Evolutionary conservation across 2,888 invertebrate genomes (phyloP), one percentile per base, ranked within the genome.

Genomic region (Chymomyza amoena): DNA sequence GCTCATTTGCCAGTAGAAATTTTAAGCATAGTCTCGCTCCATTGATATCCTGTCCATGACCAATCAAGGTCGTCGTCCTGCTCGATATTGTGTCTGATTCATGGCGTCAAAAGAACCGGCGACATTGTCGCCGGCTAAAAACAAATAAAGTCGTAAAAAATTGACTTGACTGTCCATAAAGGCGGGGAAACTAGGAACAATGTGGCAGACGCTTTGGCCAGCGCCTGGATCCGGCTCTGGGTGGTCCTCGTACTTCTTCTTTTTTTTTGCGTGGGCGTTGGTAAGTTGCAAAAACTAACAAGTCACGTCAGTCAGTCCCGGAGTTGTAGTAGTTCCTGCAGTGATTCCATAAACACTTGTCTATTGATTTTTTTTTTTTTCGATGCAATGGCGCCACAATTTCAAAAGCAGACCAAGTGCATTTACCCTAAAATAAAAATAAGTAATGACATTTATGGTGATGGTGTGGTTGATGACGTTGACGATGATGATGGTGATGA

Each of bases 351-450:
- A 45, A 13, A 45, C 39, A 13, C 39, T 54, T 20, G 51, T 76
- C 83, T 84, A 87, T 83, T 84, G 87, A 83, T 83, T 83, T 80
- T 80, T 66, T 28, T 69, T 63, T 78, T 63, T 71, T 50, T 61
- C 61, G 60, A 39, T 52, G 54, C 45, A 54, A 54, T 54, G 61
- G 60, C 28, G 25, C 62, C 80, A 15, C 39, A 13, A 45, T 45
- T 45, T 3, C 10, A 13, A 45, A 45, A 45, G 13, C 39, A 45
- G 39, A 45, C 39, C 39, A 45, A 86, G 81, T 86, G 77, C 87
- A 83, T 85, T 81, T 86, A 85, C 76, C 78, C 85, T 75, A 70
- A 52, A 28, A 32, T 32, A 32, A 32, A 57, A 10, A 66, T 70
- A 75, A 70, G 69, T 70, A 70, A 68, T 62, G 68, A 75, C 75